phyloP scores from a whole-genome alignment of 64 coral and sea anemone species.

The Platygyra sinensis region DNA sequence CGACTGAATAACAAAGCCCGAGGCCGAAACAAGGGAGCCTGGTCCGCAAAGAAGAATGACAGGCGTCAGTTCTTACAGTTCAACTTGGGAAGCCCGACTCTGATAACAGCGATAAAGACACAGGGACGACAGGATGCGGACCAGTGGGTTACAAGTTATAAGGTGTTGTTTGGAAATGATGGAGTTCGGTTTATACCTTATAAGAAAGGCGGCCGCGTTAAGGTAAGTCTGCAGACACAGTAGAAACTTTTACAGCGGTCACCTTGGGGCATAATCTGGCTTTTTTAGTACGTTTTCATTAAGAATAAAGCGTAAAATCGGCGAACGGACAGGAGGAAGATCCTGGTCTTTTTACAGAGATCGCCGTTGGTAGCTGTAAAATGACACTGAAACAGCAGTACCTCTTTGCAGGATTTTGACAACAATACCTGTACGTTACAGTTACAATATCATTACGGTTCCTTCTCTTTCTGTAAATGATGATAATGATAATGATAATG shows the following conservation, averaged over 20 bases:
- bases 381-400: no score
- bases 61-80: conserved; percentile 14
- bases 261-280: not conserved
- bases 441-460: no score
- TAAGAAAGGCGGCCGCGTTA: conserved; percentile 48
- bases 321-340: no score
- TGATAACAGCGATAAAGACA: conserved; percentile 12
- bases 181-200: conserved; percentile 62
- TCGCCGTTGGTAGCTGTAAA: no score
- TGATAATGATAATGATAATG: no score
- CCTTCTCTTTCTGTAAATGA: no score
- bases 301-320: no score
- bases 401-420: no score
- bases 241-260: not conserved
- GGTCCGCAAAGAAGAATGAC: conserved; percentile 35
- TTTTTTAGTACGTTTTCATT: no score
- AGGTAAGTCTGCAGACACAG: conserved; percentile 23
- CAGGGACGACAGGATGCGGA: conserved; percentile 65
- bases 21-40: conserved; percentile 25
- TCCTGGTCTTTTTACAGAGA: no score
- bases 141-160: conserved; percentile 68
- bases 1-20: conserved; percentile 24
- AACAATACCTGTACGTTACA: no score
- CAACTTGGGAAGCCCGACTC: conserved; percentile 16
- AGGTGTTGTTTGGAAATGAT: conserved; percentile 55